phyloP scores from a whole-genome alignment of 2,888 invertebrate genomes.

The Busseola fusca region DNA sequence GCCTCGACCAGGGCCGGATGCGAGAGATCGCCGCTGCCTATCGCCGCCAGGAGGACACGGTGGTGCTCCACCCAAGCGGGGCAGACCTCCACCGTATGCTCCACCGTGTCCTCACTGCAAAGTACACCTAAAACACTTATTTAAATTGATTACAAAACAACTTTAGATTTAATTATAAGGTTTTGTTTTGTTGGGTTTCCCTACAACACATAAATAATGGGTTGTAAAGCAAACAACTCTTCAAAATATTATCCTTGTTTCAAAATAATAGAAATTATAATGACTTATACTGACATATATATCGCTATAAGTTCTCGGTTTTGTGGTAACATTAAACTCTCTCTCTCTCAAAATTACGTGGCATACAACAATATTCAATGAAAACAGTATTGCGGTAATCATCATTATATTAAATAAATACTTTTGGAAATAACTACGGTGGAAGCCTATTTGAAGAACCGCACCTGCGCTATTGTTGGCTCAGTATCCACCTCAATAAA shows the following conservation, averaged over 20 bases:
- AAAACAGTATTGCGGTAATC: conserved; percentile 27
- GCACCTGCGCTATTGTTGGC: conserved; percentile 59
- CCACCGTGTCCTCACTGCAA: too few relatives aligned
- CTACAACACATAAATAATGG: not conserved
- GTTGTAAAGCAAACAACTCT: conserved; percentile 13
- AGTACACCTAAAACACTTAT: not conserved
- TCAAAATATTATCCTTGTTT: not conserved
- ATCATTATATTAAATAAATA: conserved; percentile 51
- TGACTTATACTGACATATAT: conserved; percentile 1
- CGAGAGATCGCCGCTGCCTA: too few relatives aligned
- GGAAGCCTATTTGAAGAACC: conserved; percentile 37
- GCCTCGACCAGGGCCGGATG: too few relatives aligned
- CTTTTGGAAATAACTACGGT: conserved; percentile 50
- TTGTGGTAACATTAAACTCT: not conserved
- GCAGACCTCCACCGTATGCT: too few relatives aligned
- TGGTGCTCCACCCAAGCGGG: too few relatives aligned
- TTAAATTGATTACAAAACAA: not conserved
- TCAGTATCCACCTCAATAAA: conserved; percentile 33
- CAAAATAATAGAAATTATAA: conserved; percentile 8
- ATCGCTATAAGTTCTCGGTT: not conserved
- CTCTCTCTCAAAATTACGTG: not conserved
- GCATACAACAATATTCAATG: not conserved
- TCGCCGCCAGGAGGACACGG: too few relatives aligned
- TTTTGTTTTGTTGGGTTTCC: conserved; percentile 2
- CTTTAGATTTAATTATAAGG: conserved; percentile 7